Evolutionary conservation across 92 coral and sea anemone species (phyloP).

Genomic region (Montipora capitata): DNA sequence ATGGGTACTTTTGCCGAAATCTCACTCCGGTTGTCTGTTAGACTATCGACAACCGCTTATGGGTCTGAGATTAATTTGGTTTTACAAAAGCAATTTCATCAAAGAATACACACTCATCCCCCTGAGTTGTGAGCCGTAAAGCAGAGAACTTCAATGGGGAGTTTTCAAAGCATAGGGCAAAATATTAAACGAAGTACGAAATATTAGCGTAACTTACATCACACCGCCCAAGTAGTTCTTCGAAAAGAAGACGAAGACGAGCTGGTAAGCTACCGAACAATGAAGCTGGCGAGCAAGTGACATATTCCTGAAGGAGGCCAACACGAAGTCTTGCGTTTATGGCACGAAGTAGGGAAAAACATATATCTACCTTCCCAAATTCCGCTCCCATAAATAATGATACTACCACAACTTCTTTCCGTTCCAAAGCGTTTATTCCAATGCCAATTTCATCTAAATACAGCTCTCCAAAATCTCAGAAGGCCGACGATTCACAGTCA

Average conservation of each 20-base stretch:
- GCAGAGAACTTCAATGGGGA: background rate
- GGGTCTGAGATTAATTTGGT: background rate
- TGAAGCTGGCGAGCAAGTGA: background rate
- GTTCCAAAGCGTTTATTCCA: constrained; percentile 13
- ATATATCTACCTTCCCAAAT: constrained; percentile 16
- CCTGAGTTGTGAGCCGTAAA: background rate
- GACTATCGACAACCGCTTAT: background rate
- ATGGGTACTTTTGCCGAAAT: constrained; percentile 3
- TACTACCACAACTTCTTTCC: constrained; percentile 24
- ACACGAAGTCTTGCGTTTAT: constrained; percentile 14
- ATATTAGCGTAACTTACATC: constrained; percentile 15
- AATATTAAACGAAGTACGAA: background rate
- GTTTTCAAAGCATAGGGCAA: background rate
- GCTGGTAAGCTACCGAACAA: constrained; percentile 6
- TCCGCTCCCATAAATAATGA: background rate
- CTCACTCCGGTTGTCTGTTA: background rate
- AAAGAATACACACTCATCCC: background rate
- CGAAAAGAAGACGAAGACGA: background rate
- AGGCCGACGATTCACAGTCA: background rate
- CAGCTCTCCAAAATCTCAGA: background rate
- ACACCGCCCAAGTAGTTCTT: background rate
- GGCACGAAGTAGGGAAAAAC: constrained; percentile 1
- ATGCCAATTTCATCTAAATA: constrained; percentile 25
- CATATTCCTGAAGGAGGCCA: constrained; percentile 3
- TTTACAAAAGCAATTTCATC: constrained; percentile 3